These are phyloP conservation scores for Helleia helle DNA, from an alignment of 2,888 invertebrate genomes.

Conservation along the genomic window DNA sequence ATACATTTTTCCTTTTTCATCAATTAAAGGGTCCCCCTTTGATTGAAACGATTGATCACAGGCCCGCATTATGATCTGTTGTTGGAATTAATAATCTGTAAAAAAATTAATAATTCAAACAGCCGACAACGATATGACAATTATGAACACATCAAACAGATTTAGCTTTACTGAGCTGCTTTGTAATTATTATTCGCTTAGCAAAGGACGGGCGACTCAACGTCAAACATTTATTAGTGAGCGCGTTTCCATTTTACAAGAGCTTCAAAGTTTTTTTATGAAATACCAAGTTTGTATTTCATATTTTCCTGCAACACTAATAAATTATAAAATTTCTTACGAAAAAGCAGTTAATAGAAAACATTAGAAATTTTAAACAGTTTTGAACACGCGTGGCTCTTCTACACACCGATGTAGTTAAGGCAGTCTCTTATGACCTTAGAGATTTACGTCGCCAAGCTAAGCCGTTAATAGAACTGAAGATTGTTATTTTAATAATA, in stretches of 20 bases:
- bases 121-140: not conserved
- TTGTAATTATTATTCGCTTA: slow-evolving; percentile 17
- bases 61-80: no score
- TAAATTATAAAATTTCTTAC: no score
- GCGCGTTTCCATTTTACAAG: slow-evolving; percentile 13
- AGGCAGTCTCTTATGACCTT: no score
- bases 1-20: no score
- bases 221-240: slow-evolving; percentile 10
- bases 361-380: no score
- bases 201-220: slow-evolving; percentile 5
- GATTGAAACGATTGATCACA: no score
- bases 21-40: no score
- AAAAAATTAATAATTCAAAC: not conserved
- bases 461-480: no score
- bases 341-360: no score
- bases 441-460: not conserved
- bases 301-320: not conserved
- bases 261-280: not conserved
- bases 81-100: not conserved
- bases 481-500: no score
- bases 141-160: slow-evolving; percentile 20
- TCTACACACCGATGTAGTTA: no score
- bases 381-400: no score
- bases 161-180: slow-evolving; percentile 15
- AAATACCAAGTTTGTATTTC: not conserved